These are phyloP conservation scores for Limosa lapponica DNA, from an alignment of 2,797 vertebrate species.

Conservation along the genomic window DNA sequence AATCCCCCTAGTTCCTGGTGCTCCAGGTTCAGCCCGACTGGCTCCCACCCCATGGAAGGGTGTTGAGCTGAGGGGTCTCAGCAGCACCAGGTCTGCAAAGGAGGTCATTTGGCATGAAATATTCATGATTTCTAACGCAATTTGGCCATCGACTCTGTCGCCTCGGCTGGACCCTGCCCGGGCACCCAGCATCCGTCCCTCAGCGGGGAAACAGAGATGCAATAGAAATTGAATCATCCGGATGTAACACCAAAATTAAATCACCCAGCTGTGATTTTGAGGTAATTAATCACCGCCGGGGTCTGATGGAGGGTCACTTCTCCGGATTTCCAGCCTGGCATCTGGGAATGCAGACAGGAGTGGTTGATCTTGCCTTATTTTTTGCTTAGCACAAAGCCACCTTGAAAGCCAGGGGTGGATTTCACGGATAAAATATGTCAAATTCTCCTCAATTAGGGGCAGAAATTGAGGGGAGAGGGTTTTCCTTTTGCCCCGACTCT, in stretches of 20 bases:
- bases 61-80: neutral
- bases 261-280: neutral
- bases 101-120: neutral
- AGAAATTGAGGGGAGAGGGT: neutral
- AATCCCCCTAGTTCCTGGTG: neutral
- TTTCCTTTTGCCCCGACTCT: neutral
- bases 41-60: neutral
- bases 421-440: neutral
- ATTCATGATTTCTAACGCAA: neutral
- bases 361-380: neutral
- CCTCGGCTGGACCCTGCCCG: neutral
- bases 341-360: neutral
- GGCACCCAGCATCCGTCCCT: neutral
- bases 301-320: fast-evolving
- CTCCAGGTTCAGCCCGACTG: neutral
- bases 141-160: fast-evolving
- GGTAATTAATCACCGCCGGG: neutral
- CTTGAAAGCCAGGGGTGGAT: neutral
- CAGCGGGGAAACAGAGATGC: neutral
- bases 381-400: neutral
- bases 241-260: neutral
- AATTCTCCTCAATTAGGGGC: neutral
- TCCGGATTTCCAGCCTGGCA: neutral
- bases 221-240: fast-evolving
- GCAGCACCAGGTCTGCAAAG: neutral